phyloP scores from a whole-genome alignment of 2,113 vertebrate species.

The Solea senegalensis region DNA sequence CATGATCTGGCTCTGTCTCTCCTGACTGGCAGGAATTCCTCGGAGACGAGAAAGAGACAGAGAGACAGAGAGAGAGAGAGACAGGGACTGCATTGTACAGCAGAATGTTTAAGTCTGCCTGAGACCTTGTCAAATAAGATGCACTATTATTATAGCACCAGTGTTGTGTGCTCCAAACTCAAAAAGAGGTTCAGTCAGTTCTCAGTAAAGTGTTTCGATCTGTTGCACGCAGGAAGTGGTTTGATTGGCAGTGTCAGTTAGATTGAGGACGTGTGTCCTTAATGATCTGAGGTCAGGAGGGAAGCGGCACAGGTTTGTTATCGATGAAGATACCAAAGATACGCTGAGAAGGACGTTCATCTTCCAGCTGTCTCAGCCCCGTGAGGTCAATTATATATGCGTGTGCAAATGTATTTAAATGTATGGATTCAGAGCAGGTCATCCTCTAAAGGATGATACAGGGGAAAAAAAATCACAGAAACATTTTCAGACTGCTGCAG shows the following conservation, averaged over 20 bases:
- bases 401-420: slow-evolving; percentile 53
- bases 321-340: too few species aligned
- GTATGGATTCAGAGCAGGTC: slow-evolving; percentile 47
- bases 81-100: slow-evolving; percentile 52
- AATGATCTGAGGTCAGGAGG: slow-evolving; percentile 32
- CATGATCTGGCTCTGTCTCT: slow-evolving; percentile 19
- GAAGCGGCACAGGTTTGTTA: slow-evolving; percentile 20
- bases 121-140: slow-evolving; percentile 13
- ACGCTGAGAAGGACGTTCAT: slow-evolving; percentile 52
- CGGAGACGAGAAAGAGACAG: slow-evolving; percentile 3
- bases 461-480: slow-evolving; percentile 23
- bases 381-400: slow-evolving; percentile 11
- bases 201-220: background rate
- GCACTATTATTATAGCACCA: slow-evolving; percentile 1
- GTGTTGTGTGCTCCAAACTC: background rate
- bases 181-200: background rate
- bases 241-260: too few species aligned
- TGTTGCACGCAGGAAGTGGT: too few species aligned
- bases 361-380: slow-evolving; percentile 6
- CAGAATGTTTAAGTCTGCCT: slow-evolving; percentile 51
- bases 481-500: background rate
- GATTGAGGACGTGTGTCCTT: slow-evolving; percentile 15
- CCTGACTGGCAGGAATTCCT: slow-evolving; percentile 37
- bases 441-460: slow-evolving; percentile 6
- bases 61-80: slow-evolving; percentile 2